These are phyloP conservation scores for Tragelaphus eurycerus DNA, from an alignment of 2,797 vertebrate genomes.

Conservation along the genomic window DNA sequence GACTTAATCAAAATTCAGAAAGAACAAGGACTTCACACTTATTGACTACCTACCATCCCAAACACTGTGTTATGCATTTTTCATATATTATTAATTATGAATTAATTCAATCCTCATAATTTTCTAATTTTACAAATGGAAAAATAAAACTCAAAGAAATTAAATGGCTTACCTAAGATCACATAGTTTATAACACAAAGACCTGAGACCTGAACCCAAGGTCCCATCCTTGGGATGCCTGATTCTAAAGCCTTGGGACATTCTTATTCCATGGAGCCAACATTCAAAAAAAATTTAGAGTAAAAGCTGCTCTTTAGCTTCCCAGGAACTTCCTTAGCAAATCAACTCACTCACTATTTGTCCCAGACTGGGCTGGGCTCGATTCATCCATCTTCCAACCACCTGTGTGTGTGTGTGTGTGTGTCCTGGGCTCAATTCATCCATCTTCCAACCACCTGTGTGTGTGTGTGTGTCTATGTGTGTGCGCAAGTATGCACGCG, in stretches of 20 bases:
- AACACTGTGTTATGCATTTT: background rate
- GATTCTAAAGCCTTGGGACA: background rate
- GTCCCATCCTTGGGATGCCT: background rate
- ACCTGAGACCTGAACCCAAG: background rate
- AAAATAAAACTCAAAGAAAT: constrained; percentile 24
- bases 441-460: background rate
- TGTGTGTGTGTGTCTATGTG: background rate
- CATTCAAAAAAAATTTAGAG: background rate
- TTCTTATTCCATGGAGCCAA: background rate
- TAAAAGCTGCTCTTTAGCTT: background rate
- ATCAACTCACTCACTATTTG: background rate
- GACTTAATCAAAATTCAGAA: constrained; percentile 7
- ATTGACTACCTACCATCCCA: background rate
- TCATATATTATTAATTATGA: background rate
- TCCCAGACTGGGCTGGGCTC: background rate
- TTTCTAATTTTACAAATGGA: background rate
- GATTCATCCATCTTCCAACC: background rate
- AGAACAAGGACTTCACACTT: background rate
- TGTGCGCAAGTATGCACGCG: fast-evolving
- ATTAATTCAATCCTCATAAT: background rate
- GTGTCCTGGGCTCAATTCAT: background rate
- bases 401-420: background rate
- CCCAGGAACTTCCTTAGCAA: background rate
- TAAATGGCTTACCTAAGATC: background rate
- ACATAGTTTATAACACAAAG: background rate